Evolutionary conservation across 2,797 vertebrate genomes (phyloP), one percentile per base, ranked within the genome.

Genomic region (Catostomus latipinnis): DNA sequence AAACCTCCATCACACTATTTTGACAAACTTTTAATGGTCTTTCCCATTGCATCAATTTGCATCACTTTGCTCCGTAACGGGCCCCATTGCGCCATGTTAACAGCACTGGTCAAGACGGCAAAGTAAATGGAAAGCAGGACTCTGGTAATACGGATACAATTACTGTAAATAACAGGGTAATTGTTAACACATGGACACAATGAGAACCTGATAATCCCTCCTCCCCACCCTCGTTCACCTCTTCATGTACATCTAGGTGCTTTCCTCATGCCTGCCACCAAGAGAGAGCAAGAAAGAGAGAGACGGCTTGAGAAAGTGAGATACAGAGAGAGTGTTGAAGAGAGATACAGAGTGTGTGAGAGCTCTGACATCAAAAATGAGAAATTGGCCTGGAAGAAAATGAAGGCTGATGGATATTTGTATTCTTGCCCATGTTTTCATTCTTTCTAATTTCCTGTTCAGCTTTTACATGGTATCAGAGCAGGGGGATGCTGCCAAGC

Each of bases 141-240:
- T 94, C 93, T 93, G 92, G 92, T 95, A 94, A 95, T 93, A 91
- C 92, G 93, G 94, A 93, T 93, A 93, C 94, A 95, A 95, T 95
- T 96, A 95, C 93, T 91, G 91, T 91, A 96, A 94, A 95, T 95
- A 95, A 95, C 91, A 57, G 92, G 49, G 85, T 92, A 95, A 95
- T 95, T 91, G 93, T 93, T 95, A 92, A 94, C 95, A 95, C 93
- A 95, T 95, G 94, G 93, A 92, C 91, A 87, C 92, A 94, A 92
- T 90, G 92, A 91, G 92, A 93, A 95, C 91, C 93, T 94, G 93
- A 93, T 95, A 93, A 95, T 94, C 93, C 76, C 68, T 94, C 93
- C 76, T 62, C n/a, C 76, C 91, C 91, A 91, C 92, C 90, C n/a
- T 62, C 63, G 54, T 83, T 67, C 61, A 72, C 57, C 62, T 68